These are phyloP conservation scores for Aphodius sticticus DNA, from an alignment of 2,888 invertebrate genomes.

Conservation along the genomic window DNA sequence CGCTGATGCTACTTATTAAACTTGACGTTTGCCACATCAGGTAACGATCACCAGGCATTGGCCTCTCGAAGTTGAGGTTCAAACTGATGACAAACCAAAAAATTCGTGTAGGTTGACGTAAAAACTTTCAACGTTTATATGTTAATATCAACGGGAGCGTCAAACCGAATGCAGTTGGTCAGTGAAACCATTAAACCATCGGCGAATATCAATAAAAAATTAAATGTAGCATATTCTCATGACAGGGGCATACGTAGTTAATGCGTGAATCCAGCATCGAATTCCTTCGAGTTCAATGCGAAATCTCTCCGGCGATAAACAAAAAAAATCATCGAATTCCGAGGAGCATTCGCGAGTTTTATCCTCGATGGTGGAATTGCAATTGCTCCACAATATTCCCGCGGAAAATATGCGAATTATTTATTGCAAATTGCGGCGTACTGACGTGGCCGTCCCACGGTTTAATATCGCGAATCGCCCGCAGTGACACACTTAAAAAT, in stretches of 20 bases:
- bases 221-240: not conserved
- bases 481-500: slow-evolving; percentile 4
- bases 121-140: no score
- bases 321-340: not conserved
- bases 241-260: not conserved
- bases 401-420: slow-evolving; percentile 4
- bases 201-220: no score
- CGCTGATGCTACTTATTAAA: no score
- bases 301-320: not conserved
- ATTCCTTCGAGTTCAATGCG: not conserved
- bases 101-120: no score
- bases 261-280: not conserved
- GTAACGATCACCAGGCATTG: no score
- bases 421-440: not conserved
- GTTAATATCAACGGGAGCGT: no score
- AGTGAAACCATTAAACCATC: no score
- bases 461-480: not conserved
- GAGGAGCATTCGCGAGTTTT: not conserved
- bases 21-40: no score
- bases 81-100: no score
- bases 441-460: not conserved
- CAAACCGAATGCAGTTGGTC: no score
- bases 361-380: not conserved
- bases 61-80: no score
- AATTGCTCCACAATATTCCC: not conserved